These are phyloP conservation scores for Seriola aureovittata DNA, from an alignment of 2,113 vertebrate genomes.

Conservation along the genomic window DNA sequence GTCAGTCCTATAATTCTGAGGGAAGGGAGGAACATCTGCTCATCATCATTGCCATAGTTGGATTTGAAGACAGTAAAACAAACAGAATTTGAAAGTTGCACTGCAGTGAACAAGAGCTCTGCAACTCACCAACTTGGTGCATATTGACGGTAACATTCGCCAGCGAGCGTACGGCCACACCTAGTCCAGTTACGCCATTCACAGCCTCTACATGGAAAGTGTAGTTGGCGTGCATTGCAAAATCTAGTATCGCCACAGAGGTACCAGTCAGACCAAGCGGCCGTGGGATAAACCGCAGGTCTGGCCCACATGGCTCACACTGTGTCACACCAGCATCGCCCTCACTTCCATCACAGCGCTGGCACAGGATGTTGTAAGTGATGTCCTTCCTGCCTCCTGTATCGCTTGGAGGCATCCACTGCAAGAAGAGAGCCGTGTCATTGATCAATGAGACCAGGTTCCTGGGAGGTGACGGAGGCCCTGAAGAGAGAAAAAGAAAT, in stretches of 20 bases:
- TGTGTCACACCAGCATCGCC: slow-evolving; percentile 63
- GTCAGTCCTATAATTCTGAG: neutral
- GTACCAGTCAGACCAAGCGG: slow-evolving; percentile 90
- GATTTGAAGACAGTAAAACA: slow-evolving; percentile 15
- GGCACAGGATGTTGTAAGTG: slow-evolving; percentile 94
- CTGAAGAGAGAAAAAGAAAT: slow-evolving; percentile 72
- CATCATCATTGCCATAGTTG: neutral
- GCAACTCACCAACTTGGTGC: slow-evolving; percentile 93
- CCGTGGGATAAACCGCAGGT: slow-evolving; percentile 92
- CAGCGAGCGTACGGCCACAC: slow-evolving; percentile 88
- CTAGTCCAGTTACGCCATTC: slow-evolving; percentile 94
- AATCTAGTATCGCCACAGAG: slow-evolving; percentile 94
- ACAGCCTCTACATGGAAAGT: slow-evolving; percentile 96
- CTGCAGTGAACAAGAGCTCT: slow-evolving; percentile 10
- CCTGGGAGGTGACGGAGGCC: slow-evolving; percentile 89
- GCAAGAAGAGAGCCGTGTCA: slow-evolving; percentile 95
- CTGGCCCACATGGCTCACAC: slow-evolving; percentile 93
- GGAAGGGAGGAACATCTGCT: neutral
- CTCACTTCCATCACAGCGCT: slow-evolving; percentile 87
- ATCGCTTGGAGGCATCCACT: slow-evolving; percentile 95
- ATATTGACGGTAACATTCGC: slow-evolving; percentile 93
- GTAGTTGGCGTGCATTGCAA: slow-evolving; percentile 93
- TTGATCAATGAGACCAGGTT: slow-evolving; percentile 95
- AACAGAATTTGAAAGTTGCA: slow-evolving; percentile 13
- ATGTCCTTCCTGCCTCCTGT: slow-evolving; percentile 94